Base-by-base conservation (phyloP, 2,888 invertebrate genomes). In the Lobophora halterata region DNA sequence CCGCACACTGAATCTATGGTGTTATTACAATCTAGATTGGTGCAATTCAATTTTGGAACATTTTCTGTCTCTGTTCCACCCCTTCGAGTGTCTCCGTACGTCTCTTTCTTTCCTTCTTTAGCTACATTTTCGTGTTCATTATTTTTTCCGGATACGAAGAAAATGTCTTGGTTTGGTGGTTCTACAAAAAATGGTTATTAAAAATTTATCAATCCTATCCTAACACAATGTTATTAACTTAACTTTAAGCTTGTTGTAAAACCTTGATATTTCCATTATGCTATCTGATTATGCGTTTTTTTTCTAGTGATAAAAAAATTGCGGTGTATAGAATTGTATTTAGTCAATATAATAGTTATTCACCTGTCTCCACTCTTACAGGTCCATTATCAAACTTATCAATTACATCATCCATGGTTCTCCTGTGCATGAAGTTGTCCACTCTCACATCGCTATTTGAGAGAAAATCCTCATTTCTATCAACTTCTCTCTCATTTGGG, bases 101-200 rank as follows among this genome's bases (percentile, higher is more conserved):
- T 49, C 28, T 52, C 34, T 37, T 16, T 37, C 31, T 23, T 34
- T 28, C 23, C 4, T 2, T 41, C 17, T 28, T 38, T 51, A 1
- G 8, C 17, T 1, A 35, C 26, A 21, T 51, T 46, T 9, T 68
- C 23, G 2, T 57, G 53, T 12, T 75, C 75, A 0, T 65, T 61
- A 35, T 80, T 79, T 47, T 72, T 75, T 0, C 77, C 79, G 0
- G 65, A 49, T 17, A 79, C 61, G 28, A 81, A 81, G 0, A 78
- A 7, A 2, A 73, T 60, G 9, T 74, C 73, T 24, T 54, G 36
- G 1, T 49, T 47, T 19, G 71, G 64, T 1, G 61, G 5, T 42
- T 74, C 77, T 75, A 57, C 11, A 62, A 47, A 16, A 20, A 9
- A 9, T n/a, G n/a, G n/a, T n/a, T n/a, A 16, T 5, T 8, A 29